These are phyloP conservation scores for Drosophila pseudoobscura DNA, from an alignment of 1,140 invertebrate genomes.

Conservation along the genomic window DNA sequence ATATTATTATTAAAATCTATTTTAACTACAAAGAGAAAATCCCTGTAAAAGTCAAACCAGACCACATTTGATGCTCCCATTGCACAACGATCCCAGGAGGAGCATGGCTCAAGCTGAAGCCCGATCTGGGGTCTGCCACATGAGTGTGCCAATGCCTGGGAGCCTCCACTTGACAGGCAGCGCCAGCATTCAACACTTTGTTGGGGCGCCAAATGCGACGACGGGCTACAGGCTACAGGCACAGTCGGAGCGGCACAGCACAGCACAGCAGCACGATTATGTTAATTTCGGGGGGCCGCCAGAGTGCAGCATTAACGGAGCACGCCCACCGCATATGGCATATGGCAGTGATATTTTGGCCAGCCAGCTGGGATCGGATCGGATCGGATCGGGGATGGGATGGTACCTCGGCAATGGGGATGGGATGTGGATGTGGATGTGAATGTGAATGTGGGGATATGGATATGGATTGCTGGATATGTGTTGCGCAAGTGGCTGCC, in stretches of 20 bases:
- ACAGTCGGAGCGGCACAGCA: slow-evolving; percentile 12
- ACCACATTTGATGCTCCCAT: slow-evolving; percentile 47
- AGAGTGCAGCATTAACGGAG: slow-evolving; percentile 70
- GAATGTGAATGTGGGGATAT: slow-evolving; percentile 24
- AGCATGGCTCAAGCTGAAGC: slow-evolving; percentile 11
- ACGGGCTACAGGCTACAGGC: slow-evolving; percentile 16
- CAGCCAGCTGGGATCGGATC: slow-evolving; percentile 40
- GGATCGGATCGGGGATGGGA: slow-evolving; percentile 24
- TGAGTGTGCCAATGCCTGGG: slow-evolving; percentile 56
- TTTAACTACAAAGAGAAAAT: slow-evolving; percentile 37
- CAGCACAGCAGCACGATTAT: slow-evolving; percentile 68
- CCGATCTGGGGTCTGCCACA: neutral
- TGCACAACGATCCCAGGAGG: slow-evolving; percentile 53
- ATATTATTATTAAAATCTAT: slow-evolving; percentile 59
- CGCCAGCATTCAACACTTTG: slow-evolving; percentile 76
- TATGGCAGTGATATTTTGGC: slow-evolving; percentile 71
- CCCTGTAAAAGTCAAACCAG: slow-evolving; percentile 27
- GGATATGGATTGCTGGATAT: slow-evolving; percentile 60
- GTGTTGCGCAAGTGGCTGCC: slow-evolving; percentile 69
- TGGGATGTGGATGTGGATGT: slow-evolving; percentile 42
- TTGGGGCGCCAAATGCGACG: slow-evolving; percentile 48
- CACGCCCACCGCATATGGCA: slow-evolving; percentile 80
- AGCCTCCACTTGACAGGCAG: slow-evolving; percentile 72
- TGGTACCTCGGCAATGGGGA: slow-evolving; percentile 36
- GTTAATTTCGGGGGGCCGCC: slow-evolving; percentile 64